phyloP scores from a whole-genome alignment of 2,888 invertebrate species.

The Lymantria dispar region DNA sequence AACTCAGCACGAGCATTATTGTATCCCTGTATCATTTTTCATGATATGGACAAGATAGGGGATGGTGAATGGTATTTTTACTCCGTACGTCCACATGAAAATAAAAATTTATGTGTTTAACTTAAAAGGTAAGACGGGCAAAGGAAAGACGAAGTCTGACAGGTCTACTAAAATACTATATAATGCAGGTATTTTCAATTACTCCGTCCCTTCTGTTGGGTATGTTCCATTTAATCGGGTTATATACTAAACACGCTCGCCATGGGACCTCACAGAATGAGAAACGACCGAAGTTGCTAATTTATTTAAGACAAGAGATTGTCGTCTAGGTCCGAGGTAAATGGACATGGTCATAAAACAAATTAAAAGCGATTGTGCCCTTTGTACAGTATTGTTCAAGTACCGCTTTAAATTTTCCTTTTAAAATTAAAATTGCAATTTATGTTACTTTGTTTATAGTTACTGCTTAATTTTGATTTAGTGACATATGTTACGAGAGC shows the following conservation, averaged over 20 bases:
- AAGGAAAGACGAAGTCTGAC: too few species aligned
- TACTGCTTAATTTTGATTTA: too few species aligned
- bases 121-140: too few species aligned
- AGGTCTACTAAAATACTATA: too few species aligned
- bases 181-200: background rate
- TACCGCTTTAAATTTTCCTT: too few species aligned
- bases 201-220: background rate
- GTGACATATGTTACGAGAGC: too few species aligned
- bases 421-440: background rate
- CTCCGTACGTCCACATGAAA: too few species aligned
- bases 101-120: too few species aligned
- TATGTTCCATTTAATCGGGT: background rate
- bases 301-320: constrained; percentile 7
- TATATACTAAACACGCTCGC: constrained; percentile 3
- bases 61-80: too few species aligned
- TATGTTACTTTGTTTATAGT: background rate
- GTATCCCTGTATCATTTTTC: too few species aligned
- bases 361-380: background rate
- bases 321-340: background rate
- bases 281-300: background rate
- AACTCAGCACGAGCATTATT: too few species aligned
- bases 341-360: background rate
- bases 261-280: background rate
- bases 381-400: background rate
- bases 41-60: too few species aligned